Percentiles rank a stretch among this genome's conserved stretches.
These are phyloP conservation scores for Megalurothrips usitatus DNA, from an alignment of 2,888 invertebrate species.

Conservation along the genomic window DNA sequence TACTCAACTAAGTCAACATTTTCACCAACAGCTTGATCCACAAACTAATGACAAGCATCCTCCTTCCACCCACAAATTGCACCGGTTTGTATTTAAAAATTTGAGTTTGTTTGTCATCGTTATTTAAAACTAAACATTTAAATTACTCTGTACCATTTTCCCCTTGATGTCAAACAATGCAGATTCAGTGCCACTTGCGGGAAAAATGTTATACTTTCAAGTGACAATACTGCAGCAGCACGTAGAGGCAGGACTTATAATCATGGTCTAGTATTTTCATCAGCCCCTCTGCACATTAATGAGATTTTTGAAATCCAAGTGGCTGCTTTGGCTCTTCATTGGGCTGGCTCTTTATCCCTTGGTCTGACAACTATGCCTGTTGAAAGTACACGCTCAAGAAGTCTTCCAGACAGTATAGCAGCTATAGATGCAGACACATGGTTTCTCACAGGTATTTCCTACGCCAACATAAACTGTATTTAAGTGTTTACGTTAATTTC, in stretches of 20 bases:
- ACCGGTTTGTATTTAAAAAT: slow-evolving; percentile 16
- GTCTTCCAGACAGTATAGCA: slow-evolving; percentile 48
- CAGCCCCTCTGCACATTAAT: slow-evolving; percentile 64
- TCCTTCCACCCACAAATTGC: slow-evolving; percentile 27
- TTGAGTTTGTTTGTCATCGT: not conserved
- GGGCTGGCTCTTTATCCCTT: slow-evolving; percentile 70
- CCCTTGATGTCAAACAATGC: slow-evolving; percentile 29
- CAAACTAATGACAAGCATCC: slow-evolving; percentile 22
- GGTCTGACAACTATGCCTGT: slow-evolving; percentile 60
- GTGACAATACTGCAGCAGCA: slow-evolving; percentile 61
- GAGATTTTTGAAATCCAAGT: slow-evolving; percentile 72
- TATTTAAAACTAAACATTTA: not conserved
- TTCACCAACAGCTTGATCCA: slow-evolving; percentile 28
- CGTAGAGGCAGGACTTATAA: slow-evolving; percentile 54
- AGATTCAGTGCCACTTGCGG: slow-evolving; percentile 54
- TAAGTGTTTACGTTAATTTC: no score
- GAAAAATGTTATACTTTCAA: slow-evolving; percentile 63
- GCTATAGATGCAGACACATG: slow-evolving; percentile 66
- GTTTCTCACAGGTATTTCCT: slow-evolving; percentile 56
- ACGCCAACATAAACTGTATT: not conserved
- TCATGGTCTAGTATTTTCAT: slow-evolving; percentile 65
- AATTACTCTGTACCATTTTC: not conserved
- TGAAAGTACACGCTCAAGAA: slow-evolving; percentile 44
- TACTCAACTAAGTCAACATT: slow-evolving; percentile 27
- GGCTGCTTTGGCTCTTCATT: slow-evolving; percentile 57